Evolutionary conservation across 2,888 invertebrate species (phyloP).

Genomic region (Scotopteryx bipunctaria): DNA sequence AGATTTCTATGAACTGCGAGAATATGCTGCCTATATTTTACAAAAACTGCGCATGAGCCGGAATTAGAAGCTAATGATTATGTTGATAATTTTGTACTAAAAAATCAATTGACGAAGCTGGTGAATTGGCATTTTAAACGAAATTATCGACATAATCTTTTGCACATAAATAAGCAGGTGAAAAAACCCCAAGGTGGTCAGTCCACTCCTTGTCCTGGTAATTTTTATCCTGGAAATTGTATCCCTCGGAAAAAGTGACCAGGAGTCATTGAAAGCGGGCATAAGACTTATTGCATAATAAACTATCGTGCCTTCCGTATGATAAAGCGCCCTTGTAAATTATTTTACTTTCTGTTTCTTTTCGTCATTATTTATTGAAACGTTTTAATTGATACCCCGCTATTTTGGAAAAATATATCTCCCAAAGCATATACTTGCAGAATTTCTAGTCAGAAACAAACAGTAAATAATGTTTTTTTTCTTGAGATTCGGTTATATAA

Average conservation of each 20-base stretch:
- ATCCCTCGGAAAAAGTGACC: background rate
- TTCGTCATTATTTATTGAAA: background rate
- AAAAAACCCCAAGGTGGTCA: too few relatives aligned
- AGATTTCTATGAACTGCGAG: conserved; percentile 1
- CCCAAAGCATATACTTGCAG: background rate
- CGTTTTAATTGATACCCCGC: background rate
- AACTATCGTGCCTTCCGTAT: conserved; percentile 18
- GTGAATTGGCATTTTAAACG: background rate
- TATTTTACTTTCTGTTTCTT: background rate
- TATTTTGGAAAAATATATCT: background rate
- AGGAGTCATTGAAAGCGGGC: conserved; percentile 3
- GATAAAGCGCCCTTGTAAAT: background rate
- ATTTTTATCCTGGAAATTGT: too few relatives aligned
- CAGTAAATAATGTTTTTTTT: background rate
- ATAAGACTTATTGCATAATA: conserved; percentile 9
- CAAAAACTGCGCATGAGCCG: too few relatives aligned
- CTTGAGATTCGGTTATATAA: background rate
- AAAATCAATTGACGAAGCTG: background rate
- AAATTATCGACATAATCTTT: conserved; percentile 1
- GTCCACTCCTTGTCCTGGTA: too few relatives aligned
- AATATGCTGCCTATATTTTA: background rate
- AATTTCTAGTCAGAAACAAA: conserved; percentile 11
- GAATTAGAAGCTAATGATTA: conserved; percentile 6
- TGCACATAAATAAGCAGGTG: background rate
- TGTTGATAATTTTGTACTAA: conserved; percentile 1